phyloP scores from a whole-genome alignment of 2,888 invertebrate genomes.

The Prosopocoilus inquinatus region DNA sequence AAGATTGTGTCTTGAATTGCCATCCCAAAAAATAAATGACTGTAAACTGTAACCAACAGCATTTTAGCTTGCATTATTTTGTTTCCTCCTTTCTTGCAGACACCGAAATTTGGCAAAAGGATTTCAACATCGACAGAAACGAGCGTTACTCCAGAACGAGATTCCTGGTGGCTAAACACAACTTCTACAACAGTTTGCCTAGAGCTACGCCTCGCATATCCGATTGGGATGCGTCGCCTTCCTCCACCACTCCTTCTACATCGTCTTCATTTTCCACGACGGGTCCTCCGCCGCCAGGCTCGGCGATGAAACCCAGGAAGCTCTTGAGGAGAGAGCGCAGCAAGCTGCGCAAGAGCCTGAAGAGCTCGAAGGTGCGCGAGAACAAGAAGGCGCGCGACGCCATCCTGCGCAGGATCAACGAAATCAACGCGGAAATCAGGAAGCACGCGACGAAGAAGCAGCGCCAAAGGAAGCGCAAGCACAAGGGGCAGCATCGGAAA shows the following conservation, averaged over 20 bases:
- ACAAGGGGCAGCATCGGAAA: constrained; percentile 1
- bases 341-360: constrained; percentile 1
- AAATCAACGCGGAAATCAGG: constrained; percentile 4
- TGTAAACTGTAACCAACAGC: no score
- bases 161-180: not conserved
- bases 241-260: not conserved
- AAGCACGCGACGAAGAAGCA: not conserved
- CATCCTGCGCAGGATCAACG: not conserved
- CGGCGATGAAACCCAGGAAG: not conserved
- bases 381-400: not conserved
- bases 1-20: no score
- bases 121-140: not conserved
- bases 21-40: no score
- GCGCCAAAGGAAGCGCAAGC: not conserved
- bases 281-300: not conserved
- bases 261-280: not conserved
- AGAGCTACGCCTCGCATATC: not conserved
- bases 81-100: not conserved
- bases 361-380: not conserved
- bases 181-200: not conserved
- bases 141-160: not conserved
- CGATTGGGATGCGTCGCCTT: not conserved
- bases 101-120: not conserved
- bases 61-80: not conserved
- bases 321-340: constrained; percentile 4